Conservation (phyloP, 1,140 invertebrate species). For the Bombus soroeensis region DNA sequence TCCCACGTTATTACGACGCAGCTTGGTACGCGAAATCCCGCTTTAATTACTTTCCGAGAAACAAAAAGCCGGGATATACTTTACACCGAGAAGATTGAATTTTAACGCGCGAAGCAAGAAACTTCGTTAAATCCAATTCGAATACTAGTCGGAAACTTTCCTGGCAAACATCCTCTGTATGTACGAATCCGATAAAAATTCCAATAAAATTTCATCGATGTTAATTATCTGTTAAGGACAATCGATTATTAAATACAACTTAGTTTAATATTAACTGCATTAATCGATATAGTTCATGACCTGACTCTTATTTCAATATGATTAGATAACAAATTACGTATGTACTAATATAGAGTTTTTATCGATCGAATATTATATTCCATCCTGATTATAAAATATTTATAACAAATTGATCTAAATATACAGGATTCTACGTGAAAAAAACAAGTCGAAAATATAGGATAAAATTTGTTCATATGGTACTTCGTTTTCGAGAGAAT, state of each 20-base stretch:
- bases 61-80: conserved; percentile 57
- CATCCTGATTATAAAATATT: too few relatives aligned
- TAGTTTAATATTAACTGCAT: too few relatives aligned
- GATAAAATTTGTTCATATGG: too few relatives aligned
- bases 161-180: background rate
- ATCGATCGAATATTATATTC: too few relatives aligned
- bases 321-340: too few relatives aligned
- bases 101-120: conserved; percentile 56
- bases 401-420: too few relatives aligned
- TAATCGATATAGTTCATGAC: too few relatives aligned
- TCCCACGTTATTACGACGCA: conserved; percentile 3
- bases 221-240: background rate
- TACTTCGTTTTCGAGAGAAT: too few relatives aligned
- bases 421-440: too few relatives aligned
- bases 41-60: conserved; percentile 65
- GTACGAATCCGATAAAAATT: background rate
- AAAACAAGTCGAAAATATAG: too few relatives aligned
- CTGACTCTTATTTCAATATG: too few relatives aligned
- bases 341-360: too few relatives aligned
- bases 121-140: conserved; percentile 30
- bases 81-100: conserved; percentile 64
- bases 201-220: background rate
- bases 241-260: background rate
- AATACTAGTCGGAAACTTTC: conserved; percentile 28
- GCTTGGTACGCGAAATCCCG: conserved; percentile 48